Percentiles rank a stretch among this genome's conserved stretches.
These are phyloP conservation scores for Drosophila subsilvestris DNA, from an alignment of 2,888 invertebrate genomes.

Conservation along the genomic window DNA sequence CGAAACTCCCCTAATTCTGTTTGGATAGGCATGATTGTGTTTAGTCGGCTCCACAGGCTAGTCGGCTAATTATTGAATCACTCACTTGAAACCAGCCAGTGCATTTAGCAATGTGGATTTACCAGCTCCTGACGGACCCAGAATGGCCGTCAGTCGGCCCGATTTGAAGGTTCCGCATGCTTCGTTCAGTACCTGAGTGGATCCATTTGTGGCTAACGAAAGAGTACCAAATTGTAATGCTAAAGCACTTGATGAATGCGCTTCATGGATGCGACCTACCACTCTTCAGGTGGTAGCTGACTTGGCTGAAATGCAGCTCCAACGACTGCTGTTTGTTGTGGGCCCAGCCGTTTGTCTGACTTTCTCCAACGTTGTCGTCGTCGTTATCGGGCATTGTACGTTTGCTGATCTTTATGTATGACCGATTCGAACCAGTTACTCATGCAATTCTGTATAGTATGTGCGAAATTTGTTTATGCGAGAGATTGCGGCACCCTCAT, in stretches of 20 bases:
- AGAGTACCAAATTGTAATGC: not conserved
- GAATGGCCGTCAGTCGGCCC: conserved; percentile 87
- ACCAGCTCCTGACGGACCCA: conserved; percentile 90
- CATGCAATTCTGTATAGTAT: not conserved
- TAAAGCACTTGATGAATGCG: not conserved
- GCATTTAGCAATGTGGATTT: conserved; percentile 91
- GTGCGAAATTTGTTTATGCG: conserved; percentile 5
- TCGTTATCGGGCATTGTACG: conserved; percentile 57
- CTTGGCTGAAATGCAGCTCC: conserved; percentile 71
- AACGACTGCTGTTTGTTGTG: conserved; percentile 36
- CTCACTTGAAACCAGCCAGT: conserved; percentile 89
- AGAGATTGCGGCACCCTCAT: not conserved
- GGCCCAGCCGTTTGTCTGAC: conserved; percentile 27
- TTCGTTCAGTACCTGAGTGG: conserved; percentile 85
- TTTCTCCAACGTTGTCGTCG: conserved; percentile 41
- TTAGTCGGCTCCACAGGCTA: not conserved
- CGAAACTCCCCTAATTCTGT: conserved; percentile 82
- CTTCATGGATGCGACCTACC: conserved; percentile 44
- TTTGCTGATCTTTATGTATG: conserved; percentile 12
- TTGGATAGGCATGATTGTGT: not conserved
- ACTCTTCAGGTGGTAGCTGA: conserved; percentile 68
- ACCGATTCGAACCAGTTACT: conserved; percentile 6
- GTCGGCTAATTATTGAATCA: not conserved
- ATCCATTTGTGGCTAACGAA: conserved; percentile 13
- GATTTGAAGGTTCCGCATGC: conserved; percentile 87